phyloP scores from a whole-genome alignment of 2,888 invertebrate genomes.

The Siphlonurus alternatus region DNA sequence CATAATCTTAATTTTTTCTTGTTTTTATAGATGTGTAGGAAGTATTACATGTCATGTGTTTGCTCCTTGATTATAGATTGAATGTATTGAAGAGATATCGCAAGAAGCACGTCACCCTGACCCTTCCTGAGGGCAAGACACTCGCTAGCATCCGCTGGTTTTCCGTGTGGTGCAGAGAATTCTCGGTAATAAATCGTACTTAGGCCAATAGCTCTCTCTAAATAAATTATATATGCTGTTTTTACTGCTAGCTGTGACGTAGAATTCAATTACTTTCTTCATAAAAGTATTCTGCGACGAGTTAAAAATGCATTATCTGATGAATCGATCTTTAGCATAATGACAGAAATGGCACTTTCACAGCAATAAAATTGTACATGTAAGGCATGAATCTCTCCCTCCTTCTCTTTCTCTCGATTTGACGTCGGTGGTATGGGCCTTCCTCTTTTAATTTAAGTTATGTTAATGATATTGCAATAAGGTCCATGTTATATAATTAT shows the following conservation, averaged over 20 bases:
- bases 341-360: no score
- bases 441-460: no score
- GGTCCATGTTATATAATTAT: no score
- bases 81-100: slow-evolving; percentile 62
- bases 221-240: background rate
- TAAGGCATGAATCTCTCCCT: no score
- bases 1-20: no score
- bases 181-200: slow-evolving; percentile 65
- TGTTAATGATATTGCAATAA: no score
- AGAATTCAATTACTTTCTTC: background rate
- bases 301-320: background rate
- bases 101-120: slow-evolving; percentile 64
- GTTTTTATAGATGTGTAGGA: background rate
- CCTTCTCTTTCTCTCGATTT: no score
- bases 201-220: no score
- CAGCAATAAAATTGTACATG: no score
- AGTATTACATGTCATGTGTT: background rate
- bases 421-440: no score
- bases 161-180: slow-evolving; percentile 84
- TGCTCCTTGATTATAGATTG: slow-evolving; percentile 37
- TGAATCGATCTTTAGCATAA: background rate
- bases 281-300: no score
- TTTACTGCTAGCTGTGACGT: background rate
- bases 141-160: slow-evolving; percentile 72
- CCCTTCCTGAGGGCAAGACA: slow-evolving; percentile 74